These are phyloP conservation scores for Rhamphomyia laevipes DNA, from an alignment of 2,888 invertebrate species.

Conservation along the genomic window DNA sequence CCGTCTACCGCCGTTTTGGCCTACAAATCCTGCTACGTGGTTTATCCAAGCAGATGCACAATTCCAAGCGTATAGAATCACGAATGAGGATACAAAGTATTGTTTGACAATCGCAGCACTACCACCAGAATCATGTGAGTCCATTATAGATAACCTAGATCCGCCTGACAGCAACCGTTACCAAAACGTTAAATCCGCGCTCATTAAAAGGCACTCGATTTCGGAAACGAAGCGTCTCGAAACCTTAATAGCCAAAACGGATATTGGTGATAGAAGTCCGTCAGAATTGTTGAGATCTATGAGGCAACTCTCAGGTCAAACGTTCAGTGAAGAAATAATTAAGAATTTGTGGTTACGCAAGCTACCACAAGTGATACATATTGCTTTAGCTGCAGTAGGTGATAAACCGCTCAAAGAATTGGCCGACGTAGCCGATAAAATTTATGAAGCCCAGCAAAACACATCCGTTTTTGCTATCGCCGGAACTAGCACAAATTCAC, in stretches of 20 bases:
- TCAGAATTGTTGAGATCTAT: background rate
- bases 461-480: background rate
- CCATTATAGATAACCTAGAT: background rate
- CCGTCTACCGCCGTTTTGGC: background rate
- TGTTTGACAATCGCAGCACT: background rate
- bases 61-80: background rate
- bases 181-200: background rate
- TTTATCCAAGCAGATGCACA: background rate
- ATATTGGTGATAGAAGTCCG: background rate
- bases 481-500: background rate
- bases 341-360: background rate
- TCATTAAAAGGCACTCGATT: background rate
- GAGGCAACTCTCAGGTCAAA: background rate
- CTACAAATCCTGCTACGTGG: background rate
- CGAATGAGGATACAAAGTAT: background rate
- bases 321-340: background rate
- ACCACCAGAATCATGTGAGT: background rate
- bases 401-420: background rate
- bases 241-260: background rate
- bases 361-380: background rate
- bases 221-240: background rate
- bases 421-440: background rate
- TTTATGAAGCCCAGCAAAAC: background rate
- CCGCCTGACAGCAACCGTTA: background rate
- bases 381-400: background rate